Evolutionary conservation across 2,797 vertebrate genomes (phyloP).

Genomic region (Tapera naevia): DNA sequence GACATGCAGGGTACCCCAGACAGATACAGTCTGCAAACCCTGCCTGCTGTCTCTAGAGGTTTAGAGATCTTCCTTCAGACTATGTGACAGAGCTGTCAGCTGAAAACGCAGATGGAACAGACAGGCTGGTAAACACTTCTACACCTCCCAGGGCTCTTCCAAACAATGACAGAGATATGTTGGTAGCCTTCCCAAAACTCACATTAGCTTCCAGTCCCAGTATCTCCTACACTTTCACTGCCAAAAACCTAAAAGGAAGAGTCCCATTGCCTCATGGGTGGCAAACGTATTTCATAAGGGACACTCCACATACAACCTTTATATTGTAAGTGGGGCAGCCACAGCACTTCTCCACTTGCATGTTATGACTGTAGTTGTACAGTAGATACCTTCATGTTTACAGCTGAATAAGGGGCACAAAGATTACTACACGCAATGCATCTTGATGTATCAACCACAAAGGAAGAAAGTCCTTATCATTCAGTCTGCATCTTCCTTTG

Average conservation of each 20-base stretch:
- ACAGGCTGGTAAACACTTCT: neutral
- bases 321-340: neutral
- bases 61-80: neutral
- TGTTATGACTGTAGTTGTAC: neutral
- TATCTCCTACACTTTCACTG: neutral
- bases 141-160: neutral
- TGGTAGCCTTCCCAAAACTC: neutral
- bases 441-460: constrained; percentile 17
- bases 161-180: neutral
- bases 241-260: neutral
- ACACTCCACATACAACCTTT: neutral
- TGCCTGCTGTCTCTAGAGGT: neutral
- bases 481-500: constrained; percentile 27
- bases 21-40: neutral
- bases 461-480: constrained; percentile 31
- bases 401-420: neutral
- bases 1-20: neutral
- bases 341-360: neutral
- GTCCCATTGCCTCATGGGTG: neutral
- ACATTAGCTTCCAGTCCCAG: neutral
- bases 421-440: constrained; percentile 2
- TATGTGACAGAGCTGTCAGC: neutral
- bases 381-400: neutral
- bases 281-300: neutral
- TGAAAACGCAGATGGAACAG: neutral